Base-by-base conservation (phyloP, 2,113 vertebrate genomes). In the Nematolebias whitei region DNA sequence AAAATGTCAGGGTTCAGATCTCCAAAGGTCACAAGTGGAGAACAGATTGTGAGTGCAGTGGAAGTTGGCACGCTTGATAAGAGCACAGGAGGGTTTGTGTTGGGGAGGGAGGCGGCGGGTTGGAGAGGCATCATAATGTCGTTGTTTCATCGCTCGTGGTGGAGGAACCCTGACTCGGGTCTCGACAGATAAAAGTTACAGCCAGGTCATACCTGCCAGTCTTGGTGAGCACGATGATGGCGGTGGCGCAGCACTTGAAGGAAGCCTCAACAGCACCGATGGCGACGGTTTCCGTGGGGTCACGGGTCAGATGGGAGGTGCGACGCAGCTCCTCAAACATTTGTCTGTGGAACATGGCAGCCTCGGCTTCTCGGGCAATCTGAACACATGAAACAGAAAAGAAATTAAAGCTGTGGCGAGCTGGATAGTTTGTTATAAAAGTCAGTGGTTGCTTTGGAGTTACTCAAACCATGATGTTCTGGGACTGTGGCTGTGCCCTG, bases 281-380 rank as follows among this genome's bases (percentile, higher is more conserved):
- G 63, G 98, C 97, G 1, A 95, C 90, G 0, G 96, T 87, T 93
- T 99, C 98, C 23, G 96, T 96, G 89, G 96, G 96, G 87, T 99
- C 98, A 14, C 94, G 95, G 82, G 97, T 99, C 89, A 99, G 91
- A 74, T 96, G 93, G 32, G 94, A 90, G 85, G 93, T 91, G 45
- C 96, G 96, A n/a, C 97, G 94, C 79, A 99, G 94, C 76, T 99
- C 98, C 91, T 99, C 97, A 45, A 99, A 99, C 89, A 97, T 91
- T 79, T 99, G 96, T 92, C 96, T 95, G 92, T 99, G 98, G 93
- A 93, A 98, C 94, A 95, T 97, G 88, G 97, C 96, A 15, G 96
- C 98, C 90, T 99, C 97, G 50, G 97, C 98, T 91, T 99, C 98
- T 63, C 96, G 96, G 84, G 98, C 96, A 84, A 99, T 98, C 98